These are phyloP conservation scores for Drosophila punjabiensis DNA, from an alignment of 1,140 invertebrate genomes.

Conservation along the genomic window DNA sequence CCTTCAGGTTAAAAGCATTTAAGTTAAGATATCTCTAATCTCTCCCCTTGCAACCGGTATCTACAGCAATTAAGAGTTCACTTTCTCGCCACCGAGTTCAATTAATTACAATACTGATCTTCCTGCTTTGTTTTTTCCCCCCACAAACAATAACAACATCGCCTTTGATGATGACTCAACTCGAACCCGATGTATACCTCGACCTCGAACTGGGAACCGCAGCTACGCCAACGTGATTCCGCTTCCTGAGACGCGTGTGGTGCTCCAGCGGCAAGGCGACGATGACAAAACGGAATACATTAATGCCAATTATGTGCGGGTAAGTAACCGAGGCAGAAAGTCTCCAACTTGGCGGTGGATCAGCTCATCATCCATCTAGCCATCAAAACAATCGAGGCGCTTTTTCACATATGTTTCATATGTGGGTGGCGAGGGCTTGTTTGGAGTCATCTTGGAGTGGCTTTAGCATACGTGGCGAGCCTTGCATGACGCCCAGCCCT, in stretches of 20 bases:
- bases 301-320: constrained; percentile 95
- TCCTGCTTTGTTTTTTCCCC: constrained; percentile 37
- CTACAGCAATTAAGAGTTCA: constrained; percentile 29
- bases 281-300: constrained; percentile 95
- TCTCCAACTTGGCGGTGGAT: constrained; percentile 28
- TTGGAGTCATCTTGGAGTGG: constrained; percentile 5
- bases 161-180: constrained; percentile 38
- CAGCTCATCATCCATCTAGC: constrained; percentile 17
- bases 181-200: constrained; percentile 15
- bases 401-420: constrained; percentile 27
- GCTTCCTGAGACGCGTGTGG: constrained; percentile 94
- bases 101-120: constrained; percentile 50
- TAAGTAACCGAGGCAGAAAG: constrained; percentile 81
- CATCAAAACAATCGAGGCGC: constrained; percentile 63
- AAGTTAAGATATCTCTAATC: background rate
- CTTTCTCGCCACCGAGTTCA: constrained; percentile 28
- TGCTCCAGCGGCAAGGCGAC: constrained; percentile 88
- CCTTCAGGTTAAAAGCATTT: background rate
- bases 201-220: constrained; percentile 52
- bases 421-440: constrained; percentile 2
- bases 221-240: constrained; percentile 97
- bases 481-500: constrained; percentile 44
- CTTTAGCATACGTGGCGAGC: constrained; percentile 38
- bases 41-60: background rate
- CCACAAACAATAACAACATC: constrained; percentile 17